Evolutionary conservation across 2,113 vertebrate genomes (phyloP), one percentile per base, ranked within the genome.

Genomic region (Antidorcas marsupialis): DNA sequence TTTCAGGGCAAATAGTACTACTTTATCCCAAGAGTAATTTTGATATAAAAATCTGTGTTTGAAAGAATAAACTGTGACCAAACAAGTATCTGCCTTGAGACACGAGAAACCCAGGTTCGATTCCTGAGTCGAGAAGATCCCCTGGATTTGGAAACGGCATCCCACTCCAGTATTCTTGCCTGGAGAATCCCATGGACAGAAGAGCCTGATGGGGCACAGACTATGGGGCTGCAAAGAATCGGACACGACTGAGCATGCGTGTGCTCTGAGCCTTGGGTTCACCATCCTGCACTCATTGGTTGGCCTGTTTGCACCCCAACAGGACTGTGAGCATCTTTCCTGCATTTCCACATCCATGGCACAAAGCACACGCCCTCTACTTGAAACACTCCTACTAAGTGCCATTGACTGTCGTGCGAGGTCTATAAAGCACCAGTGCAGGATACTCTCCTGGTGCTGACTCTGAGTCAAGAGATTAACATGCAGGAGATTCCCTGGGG

Each of bases 341-440:
- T 7, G 50, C 15, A 39, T 59, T 11, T 50, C 53, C 28, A 9
- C n/a, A 17, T 10, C 28, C 19, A 3, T 23, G 39, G 76, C n/a
- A 2, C 53, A 2, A 11, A 47, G 25, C 30, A 19, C 43, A 25
- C 0, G 2, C 39, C 52, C 27, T 21, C 59, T 1, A 0, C 3
- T 15, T 2, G 1, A 6, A 3, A 59, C 16, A 21, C 12, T 15
- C 21, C 23, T 21, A 15, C n/a, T 17, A 43, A 79, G 43, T 5
- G 15, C 28, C 28, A 2, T 1, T 15, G 25, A 23, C 5, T 2
- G 17, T 13, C 2, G 5, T 12, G 8, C 6, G 28, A 53, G 71
- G 23, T 39, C 74, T 82, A 6, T 15, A 71, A 62, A 62, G 50
- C 79, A 3, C 86, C 0, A 6, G 1, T 27, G 23, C 30, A 5